Evolutionary conservation across 1,140 invertebrate genomes (phyloP).

Genomic region (Oscheius sp.): DNA sequence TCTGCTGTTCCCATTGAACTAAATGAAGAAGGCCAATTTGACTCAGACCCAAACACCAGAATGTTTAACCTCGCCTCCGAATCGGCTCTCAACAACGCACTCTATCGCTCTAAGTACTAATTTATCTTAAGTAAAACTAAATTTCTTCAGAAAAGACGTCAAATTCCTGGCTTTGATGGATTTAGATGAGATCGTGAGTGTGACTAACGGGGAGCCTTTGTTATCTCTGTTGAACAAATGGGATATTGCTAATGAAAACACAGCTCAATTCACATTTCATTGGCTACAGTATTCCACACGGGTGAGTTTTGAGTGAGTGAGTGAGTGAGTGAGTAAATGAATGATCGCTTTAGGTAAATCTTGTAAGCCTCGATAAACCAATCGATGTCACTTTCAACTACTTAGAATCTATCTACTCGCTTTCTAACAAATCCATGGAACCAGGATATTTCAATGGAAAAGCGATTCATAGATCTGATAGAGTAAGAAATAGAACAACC

Average conservation of each 20-base stretch:
- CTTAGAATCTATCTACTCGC: background rate
- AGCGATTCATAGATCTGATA: background rate
- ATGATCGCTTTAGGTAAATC: background rate
- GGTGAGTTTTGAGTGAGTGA: too few species aligned
- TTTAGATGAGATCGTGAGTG: conserved; percentile 2
- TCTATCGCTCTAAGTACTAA: background rate
- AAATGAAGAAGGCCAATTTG: background rate
- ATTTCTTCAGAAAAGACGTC: conserved; percentile 1
- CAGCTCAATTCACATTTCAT: background rate
- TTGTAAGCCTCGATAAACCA: background rate
- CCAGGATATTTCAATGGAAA: background rate
- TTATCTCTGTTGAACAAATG: background rate
- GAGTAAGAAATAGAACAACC: background rate
- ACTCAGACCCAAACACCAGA: background rate
- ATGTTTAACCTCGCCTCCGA: background rate
- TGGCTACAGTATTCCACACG: background rate
- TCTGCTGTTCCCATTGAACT: too few species aligned
- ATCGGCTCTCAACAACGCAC: background rate
- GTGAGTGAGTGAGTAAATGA: too few species aligned
- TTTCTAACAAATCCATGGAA: background rate
- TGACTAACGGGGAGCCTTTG: background rate
- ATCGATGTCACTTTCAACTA: background rate
- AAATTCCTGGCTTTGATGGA: conserved; percentile 15
- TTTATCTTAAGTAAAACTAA: too few species aligned
- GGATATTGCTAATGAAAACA: background rate